These are phyloP conservation scores for Psix sp. DNA, from an alignment of 1,140 invertebrate species.

Conservation along the genomic window DNA sequence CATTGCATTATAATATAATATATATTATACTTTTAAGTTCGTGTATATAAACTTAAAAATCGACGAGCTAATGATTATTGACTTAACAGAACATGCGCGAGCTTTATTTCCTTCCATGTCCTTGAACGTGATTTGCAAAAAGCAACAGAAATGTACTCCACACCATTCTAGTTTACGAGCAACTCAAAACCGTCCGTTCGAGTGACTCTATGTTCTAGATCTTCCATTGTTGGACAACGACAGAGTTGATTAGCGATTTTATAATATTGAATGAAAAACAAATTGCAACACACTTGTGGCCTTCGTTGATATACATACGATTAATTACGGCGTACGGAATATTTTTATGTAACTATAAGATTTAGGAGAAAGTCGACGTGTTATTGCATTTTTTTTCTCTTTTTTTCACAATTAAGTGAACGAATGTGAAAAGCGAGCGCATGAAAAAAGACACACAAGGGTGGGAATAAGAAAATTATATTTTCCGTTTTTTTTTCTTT, in stretches of 20 bases:
- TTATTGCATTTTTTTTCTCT: conserved; percentile 24
- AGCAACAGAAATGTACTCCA: conserved; percentile 23
- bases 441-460: conserved; percentile 31
- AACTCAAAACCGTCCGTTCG: conserved; percentile 36
- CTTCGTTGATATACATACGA: conserved; percentile 55
- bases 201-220: conserved; percentile 18
- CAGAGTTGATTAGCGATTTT: conserved; percentile 68
- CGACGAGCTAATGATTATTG: conserved; percentile 18
- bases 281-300: conserved; percentile 42
- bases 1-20: conserved; percentile 2
- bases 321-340: conserved; percentile 60
- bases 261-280: conserved; percentile 56
- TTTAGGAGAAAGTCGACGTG: conserved; percentile 38
- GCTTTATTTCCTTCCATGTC: conserved; percentile 14
- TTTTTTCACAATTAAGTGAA: conserved; percentile 20
- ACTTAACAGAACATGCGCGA: conserved; percentile 35
- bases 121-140: conserved; percentile 27
- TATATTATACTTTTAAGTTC: conserved; percentile 1
- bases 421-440: conserved; percentile 43
- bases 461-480: conserved; percentile 32
- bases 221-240: conserved; percentile 39
- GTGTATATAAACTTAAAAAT: conserved; percentile 40
- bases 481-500: conserved; percentile 31
- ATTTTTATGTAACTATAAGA: conserved; percentile 61
- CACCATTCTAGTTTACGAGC: conserved; percentile 18